A percentile compares a stretch with the other conserved stretches of the same genome.
phyloP scores from a whole-genome alignment of 2,888 invertebrate species.

The Ectobius pallidus region DNA sequence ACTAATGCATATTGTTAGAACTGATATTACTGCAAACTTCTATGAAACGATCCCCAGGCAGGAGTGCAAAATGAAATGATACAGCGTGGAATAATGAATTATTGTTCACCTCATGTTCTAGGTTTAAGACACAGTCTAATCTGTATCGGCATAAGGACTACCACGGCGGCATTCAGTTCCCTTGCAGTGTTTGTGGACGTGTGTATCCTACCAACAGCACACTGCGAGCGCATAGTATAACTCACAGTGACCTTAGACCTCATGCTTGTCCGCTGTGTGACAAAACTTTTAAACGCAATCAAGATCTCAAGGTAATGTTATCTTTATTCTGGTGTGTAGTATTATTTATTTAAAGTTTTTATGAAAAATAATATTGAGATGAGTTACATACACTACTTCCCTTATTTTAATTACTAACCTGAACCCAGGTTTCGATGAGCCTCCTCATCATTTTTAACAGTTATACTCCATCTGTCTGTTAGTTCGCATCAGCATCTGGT shows the following conservation, averaged over 20 bases:
- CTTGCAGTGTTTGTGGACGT: slow-evolving; percentile 71
- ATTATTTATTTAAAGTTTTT: not conserved
- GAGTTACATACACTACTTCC: no score
- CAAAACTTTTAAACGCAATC: slow-evolving; percentile 75
- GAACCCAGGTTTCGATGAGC: no score
- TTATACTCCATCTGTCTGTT: no score
- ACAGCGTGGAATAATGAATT: no score
- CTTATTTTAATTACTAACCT: no score
- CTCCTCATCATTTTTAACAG: no score
- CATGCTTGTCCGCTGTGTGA: slow-evolving; percentile 71
- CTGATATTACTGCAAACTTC: no score
- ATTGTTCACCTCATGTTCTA: no score
- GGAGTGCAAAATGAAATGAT: no score
- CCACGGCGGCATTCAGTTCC: slow-evolving; percentile 62
- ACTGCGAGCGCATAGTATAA: slow-evolving; percentile 70
- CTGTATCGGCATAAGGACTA: slow-evolving; percentile 68
- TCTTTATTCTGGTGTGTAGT: slow-evolving; percentile 25
- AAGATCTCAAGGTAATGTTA: slow-evolving; percentile 68
- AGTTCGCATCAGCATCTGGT: not conserved
- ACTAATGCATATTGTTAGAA: no score
- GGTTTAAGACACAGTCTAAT: slow-evolving; percentile 70
- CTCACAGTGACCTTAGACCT: slow-evolving; percentile 71
- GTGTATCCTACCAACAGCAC: slow-evolving; percentile 73
- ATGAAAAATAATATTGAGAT: no score
- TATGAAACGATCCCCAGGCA: no score